Conservation (phyloP, 2,797 vertebrate genomes). For the Sebastes steindachneri region DNA sequence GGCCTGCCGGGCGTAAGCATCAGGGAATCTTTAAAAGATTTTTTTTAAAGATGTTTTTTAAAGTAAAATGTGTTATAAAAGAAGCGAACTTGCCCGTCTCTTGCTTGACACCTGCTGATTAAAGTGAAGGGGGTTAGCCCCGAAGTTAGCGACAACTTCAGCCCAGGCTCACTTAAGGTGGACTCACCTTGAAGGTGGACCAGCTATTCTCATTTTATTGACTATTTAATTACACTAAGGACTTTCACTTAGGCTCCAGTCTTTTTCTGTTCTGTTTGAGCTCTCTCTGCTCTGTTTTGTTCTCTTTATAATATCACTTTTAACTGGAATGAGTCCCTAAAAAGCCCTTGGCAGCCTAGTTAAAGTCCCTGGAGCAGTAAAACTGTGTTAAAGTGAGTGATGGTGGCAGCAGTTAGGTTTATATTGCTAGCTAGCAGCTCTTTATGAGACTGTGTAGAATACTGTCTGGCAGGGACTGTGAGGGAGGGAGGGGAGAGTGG, state of each 20-base stretch:
- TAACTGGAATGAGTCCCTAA: slow-evolving; percentile 44
- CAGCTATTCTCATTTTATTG: not conserved
- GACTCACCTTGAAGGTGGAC: not conserved
- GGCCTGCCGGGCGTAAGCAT: too few relatives aligned
- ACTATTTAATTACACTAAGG: slow-evolving; percentile 3
- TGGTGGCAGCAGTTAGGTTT: slow-evolving; percentile 54
- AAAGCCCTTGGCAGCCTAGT: slow-evolving; percentile 33
- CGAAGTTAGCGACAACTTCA: not conserved
- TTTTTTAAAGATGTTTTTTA: too few relatives aligned
- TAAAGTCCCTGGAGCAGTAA: slow-evolving; percentile 46
- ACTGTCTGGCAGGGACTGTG: slow-evolving; percentile 9
- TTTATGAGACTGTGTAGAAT: slow-evolving; percentile 52
- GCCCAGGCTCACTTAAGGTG: not conserved
- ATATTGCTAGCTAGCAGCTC: slow-evolving; percentile 34
- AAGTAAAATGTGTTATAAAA: too few relatives aligned
- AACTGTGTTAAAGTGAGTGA: slow-evolving; percentile 58
- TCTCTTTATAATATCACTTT: slow-evolving; percentile 34
- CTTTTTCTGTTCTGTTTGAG: slow-evolving; percentile 4
- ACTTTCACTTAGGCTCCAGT: not conserved
- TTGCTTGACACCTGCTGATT: too few relatives aligned
- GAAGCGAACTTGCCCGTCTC: too few relatives aligned
- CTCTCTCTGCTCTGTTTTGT: not conserved
- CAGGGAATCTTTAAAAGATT: too few relatives aligned
- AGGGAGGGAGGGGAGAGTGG: not conserved
- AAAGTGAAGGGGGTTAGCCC: not conserved